These are phyloP conservation scores for Aplodontia rufa DNA, from an alignment of 2,113 vertebrate genomes.

Conservation along the genomic window DNA sequence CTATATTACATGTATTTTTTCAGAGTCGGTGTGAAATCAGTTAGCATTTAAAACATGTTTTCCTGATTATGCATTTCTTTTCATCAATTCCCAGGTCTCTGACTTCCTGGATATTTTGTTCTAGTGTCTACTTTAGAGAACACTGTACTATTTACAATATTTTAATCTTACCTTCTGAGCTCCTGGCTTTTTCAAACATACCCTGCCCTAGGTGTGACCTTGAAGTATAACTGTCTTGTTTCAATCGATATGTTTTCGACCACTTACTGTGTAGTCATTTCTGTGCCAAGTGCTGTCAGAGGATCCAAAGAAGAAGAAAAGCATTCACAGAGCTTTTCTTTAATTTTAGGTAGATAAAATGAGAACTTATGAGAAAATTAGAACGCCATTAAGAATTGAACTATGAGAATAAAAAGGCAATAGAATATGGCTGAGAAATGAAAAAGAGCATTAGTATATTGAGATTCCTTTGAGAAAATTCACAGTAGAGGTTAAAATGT, in stretches of 20 bases:
- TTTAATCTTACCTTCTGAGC: background rate
- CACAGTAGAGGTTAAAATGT: background rate
- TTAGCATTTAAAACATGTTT: slow-evolving; percentile 22
- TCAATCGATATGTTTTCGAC: background rate
- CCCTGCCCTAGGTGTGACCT: background rate
- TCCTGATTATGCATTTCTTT: background rate
- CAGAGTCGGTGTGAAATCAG: slow-evolving; percentile 1
- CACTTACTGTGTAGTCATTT: background rate
- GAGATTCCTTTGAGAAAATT: slow-evolving; percentile 9
- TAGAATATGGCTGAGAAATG: background rate
- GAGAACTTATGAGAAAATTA: background rate
- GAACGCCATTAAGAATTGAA: slow-evolving; percentile 15
- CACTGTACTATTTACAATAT: background rate
- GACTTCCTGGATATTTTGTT: background rate
- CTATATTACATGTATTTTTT: background rate
- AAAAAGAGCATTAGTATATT: background rate
- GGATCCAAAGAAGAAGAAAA: background rate
- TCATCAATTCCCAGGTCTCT: background rate
- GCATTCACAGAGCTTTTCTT: background rate
- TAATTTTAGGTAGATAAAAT: background rate
- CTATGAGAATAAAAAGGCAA: background rate
- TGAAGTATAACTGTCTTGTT: background rate
- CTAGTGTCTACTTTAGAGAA: background rate
- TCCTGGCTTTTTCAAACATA: background rate
- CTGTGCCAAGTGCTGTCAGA: background rate